A percentile compares a stretch with the other conserved stretches of the same genome.
phyloP scores from a whole-genome alignment of 2,113 vertebrate genomes.

The Gracilinanus agilis region DNA sequence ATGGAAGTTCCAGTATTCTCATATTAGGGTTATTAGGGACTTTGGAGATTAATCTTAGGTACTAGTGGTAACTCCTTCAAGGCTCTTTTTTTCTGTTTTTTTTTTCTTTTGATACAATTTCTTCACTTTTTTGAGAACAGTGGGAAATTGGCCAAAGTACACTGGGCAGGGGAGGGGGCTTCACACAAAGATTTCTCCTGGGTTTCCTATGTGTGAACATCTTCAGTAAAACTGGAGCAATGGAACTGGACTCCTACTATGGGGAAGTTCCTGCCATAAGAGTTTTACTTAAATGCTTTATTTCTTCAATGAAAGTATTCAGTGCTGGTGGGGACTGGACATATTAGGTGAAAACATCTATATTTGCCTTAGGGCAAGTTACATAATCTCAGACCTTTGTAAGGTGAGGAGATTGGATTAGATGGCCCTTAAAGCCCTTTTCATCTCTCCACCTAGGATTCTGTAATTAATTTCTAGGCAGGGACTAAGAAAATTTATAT shows the following conservation, averaged over 20 bases:
- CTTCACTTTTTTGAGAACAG: not conserved
- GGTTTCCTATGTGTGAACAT: not conserved
- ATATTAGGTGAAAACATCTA: not conserved
- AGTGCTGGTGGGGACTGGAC: not conserved
- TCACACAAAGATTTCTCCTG: not conserved
- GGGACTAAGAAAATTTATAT: not conserved
- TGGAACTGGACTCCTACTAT: not conserved
- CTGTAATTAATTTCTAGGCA: not conserved
- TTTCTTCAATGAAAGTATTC: not conserved
- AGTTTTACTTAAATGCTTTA: not conserved
- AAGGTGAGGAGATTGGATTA: not conserved
- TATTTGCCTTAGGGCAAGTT: not conserved
- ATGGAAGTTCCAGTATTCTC: not conserved
- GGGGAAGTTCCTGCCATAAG: not conserved
- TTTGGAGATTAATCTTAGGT: not conserved
- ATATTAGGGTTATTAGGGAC: not conserved
- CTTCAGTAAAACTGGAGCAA: not conserved
- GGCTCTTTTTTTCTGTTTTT: not conserved
- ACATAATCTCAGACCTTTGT: not conserved
- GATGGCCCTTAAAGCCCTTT: not conserved
- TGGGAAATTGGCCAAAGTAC: not conserved
- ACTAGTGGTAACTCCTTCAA: not conserved
- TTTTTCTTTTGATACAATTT: not conserved
- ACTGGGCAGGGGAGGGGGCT: not conserved
- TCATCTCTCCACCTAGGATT: not conserved